These are phyloP conservation scores for Eurytoma californica DNA, from an alignment of 2,888 invertebrate species.

Conservation along the genomic window DNA sequence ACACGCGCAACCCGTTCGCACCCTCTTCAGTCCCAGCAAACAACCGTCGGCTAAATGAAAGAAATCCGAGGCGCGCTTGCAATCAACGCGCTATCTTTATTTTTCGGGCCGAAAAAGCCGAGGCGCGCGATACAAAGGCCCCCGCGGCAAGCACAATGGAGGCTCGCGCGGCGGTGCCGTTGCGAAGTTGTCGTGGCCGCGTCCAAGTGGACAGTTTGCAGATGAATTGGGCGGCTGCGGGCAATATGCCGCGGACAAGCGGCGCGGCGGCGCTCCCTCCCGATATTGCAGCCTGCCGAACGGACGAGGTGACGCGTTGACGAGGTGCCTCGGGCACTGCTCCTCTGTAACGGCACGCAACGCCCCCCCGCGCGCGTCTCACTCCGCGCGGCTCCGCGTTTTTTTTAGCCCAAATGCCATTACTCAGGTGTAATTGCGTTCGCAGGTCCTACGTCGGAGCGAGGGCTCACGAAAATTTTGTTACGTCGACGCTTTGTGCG, in stretches of 20 bases:
- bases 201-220: constrained; percentile 74
- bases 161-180: too few relatives aligned
- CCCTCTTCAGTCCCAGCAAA: neutral
- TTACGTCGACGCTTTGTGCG: constrained; percentile 24
- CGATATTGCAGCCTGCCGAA: too few relatives aligned
- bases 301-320: neutral
- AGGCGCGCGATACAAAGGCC: constrained; percentile 29
- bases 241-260: neutral
- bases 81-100: constrained; percentile 50
- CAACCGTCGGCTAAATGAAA: constrained; percentile 10
- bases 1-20: too few relatives aligned
- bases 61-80: neutral
- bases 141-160: neutral
- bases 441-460: constrained; percentile 5
- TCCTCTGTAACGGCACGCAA: neutral
- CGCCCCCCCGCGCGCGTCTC: too few relatives aligned
- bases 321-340: constrained; percentile 20
- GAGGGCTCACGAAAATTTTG: constrained; percentile 19
- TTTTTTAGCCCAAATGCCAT: constrained; percentile 42
- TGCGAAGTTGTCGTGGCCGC: constrained; percentile 12
- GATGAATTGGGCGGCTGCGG: constrained; percentile 67
- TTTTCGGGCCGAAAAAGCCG: constrained; percentile 14
- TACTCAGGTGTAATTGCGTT: constrained; percentile 54
- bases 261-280: constrained; percentile 9
- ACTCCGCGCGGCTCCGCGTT: neutral